phyloP scores from a whole-genome alignment of 2,113 vertebrate species.

The Tor tambroides region DNA sequence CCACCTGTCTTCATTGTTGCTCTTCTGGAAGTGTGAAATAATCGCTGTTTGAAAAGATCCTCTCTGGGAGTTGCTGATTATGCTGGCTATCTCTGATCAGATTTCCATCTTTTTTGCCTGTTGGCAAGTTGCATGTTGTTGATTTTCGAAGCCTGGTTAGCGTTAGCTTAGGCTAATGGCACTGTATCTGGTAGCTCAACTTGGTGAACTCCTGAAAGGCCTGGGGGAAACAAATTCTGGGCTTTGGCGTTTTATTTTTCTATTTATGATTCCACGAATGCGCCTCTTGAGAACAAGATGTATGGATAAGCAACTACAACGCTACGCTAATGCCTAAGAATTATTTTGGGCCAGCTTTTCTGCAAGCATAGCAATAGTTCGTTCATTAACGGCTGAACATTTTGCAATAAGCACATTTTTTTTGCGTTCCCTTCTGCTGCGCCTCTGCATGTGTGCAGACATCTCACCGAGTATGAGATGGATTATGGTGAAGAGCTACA shows the following conservation, averaged over 20 bases:
- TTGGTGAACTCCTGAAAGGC: constrained; percentile 1
- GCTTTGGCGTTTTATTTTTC: neutral
- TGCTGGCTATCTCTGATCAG: neutral
- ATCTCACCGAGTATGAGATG: constrained; percentile 38
- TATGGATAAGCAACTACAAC: constrained; percentile 34
- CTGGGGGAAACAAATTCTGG: neutral
- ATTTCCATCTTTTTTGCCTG: neutral
- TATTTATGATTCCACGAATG: constrained; percentile 29
- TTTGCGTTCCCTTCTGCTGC: neutral
- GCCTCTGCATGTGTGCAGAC: constrained; percentile 18
- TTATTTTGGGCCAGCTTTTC: constrained; percentile 22
- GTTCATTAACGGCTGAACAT: constrained; percentile 17
- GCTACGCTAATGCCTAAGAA: constrained; percentile 14
- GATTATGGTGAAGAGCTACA: constrained; percentile 20
- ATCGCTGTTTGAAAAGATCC: constrained; percentile 24
- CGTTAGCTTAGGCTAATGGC: neutral
- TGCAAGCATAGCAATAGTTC: neutral
- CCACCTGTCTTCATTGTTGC: constrained; percentile 24
- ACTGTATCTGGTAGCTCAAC: neutral
- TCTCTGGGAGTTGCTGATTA: constrained; percentile 15
- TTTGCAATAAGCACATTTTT: constrained; percentile 25
- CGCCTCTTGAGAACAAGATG: constrained; percentile 16
- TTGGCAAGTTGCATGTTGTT: neutral
- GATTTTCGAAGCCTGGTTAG: neutral
- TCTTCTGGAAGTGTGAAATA: constrained; percentile 27